phyloP scores from a whole-genome alignment of 2,797 vertebrate species.

The Atherinosoma microstoma region DNA sequence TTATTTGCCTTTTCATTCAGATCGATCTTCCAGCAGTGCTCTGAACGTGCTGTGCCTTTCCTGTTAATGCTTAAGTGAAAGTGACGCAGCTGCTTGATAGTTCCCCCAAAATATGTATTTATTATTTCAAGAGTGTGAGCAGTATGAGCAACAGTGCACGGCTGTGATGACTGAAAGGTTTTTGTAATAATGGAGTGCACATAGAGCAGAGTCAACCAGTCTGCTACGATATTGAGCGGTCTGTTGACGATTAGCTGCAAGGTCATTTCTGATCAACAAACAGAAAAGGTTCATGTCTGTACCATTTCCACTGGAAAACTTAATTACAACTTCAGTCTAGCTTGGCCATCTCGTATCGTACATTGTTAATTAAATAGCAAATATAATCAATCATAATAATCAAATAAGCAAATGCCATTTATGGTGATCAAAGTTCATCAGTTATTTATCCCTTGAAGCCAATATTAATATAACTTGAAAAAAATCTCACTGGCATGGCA shows the following conservation, averaged over 20 bases:
- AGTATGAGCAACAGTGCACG: constrained; percentile 5
- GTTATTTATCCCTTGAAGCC: no score
- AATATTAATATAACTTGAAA: no score
- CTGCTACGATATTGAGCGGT: constrained; percentile 15
- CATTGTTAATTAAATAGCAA: background rate
- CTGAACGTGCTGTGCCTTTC: background rate
- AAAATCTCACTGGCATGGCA: no score
- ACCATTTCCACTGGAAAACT: background rate
- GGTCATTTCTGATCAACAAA: constrained; percentile 4
- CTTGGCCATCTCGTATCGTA: background rate
- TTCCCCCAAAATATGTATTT: constrained; percentile 10
- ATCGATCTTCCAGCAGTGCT: background rate
- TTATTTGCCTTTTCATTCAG: background rate
- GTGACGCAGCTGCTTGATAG: background rate
- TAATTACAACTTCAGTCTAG: background rate
- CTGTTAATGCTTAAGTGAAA: constrained; percentile 12
- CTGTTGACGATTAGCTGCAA: background rate
- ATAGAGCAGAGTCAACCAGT: background rate
- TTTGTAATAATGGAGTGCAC: constrained; percentile 29
- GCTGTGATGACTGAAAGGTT: constrained; percentile 21
- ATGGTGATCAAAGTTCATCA: no score
- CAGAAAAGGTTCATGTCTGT: background rate
- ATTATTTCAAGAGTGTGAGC: background rate
- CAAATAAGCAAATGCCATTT: no score
- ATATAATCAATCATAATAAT: no score